phyloP scores from a whole-genome alignment of 2,888 invertebrate genomes.

The Choreutis nemorana region DNA sequence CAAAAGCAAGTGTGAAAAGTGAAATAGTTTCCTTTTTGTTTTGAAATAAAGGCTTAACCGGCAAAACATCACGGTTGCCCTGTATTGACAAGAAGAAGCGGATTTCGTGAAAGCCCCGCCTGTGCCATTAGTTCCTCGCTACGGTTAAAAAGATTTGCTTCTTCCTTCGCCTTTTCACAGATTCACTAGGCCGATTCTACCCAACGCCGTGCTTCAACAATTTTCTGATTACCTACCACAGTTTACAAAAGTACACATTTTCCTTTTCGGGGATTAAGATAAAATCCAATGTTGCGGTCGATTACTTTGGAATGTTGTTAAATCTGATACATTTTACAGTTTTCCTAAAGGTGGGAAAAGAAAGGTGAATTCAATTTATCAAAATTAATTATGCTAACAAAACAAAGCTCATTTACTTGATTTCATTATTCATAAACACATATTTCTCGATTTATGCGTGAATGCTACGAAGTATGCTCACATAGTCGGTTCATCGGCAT shows the following conservation, averaged over 20 bases:
- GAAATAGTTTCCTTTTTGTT: conserved; percentile 53
- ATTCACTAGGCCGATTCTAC: too few relatives aligned
- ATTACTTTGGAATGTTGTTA: neutral
- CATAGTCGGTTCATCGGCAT: conserved; percentile 56
- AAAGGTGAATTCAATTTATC: too few relatives aligned
- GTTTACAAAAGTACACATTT: too few relatives aligned
- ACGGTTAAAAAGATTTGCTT: conserved; percentile 65
- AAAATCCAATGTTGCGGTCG: too few relatives aligned
- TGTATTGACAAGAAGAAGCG: conserved; percentile 66
- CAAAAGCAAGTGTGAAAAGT: too few relatives aligned
- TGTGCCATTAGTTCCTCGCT: conserved; percentile 64
- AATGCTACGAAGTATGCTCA: conserved; percentile 39
- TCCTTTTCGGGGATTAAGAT: too few relatives aligned
- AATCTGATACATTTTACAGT: neutral
- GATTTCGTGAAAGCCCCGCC: conserved; percentile 63
- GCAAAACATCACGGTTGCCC: conserved; percentile 58
- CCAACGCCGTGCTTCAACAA: too few relatives aligned
- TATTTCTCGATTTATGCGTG: too few relatives aligned
- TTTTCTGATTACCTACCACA: too few relatives aligned
- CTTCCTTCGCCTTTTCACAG: conserved; percentile 49
- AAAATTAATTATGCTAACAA: neutral
- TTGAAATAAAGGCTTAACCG: conserved; percentile 62
- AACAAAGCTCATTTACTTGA: too few relatives aligned
- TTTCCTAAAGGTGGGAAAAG: too few relatives aligned
- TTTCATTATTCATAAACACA: too few relatives aligned